Evolutionary conservation across 2,888 invertebrate genomes (phyloP), one percentile per base, ranked within the genome.

Genomic region (Andrena chrysosceles): DNA sequence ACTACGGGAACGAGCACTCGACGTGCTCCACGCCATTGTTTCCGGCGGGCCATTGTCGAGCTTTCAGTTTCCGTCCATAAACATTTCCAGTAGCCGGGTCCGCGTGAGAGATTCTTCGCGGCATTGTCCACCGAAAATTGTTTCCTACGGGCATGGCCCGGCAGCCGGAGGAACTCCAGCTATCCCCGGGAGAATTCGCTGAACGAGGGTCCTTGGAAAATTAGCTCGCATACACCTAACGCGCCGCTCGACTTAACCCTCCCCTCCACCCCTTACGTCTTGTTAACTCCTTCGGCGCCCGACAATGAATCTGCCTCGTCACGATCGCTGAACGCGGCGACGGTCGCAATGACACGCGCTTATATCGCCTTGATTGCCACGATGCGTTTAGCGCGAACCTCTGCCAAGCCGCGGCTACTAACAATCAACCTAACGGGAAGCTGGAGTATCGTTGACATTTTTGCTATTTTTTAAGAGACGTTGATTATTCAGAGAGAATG

Each of bases 31-130:
- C 81, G 85, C 90, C 88, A 92, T 92, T 92, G 92, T 92, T 90
- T 89, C 84, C 85, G 76, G 63, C 82, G 85, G 81, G 77, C 91
- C 85, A 91, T 90, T 90, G 89, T 90, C 86, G 86, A 86, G 90
- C 90, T 90, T 91, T 90, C 89, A 89, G 90, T 90, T 90, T 91
- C 87, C 90, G 88, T 91, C 90, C 91, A 92, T 92, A 91, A 92
- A 92, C 91, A 92, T 92, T 92, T 91, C 90, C 81, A 87, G 86
- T 87, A 87, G 87, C 85, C 85, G 74, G 85, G 84, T 77, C 84
- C 87, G 84, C 87, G 87, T 78, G 85, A 83, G 87, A 88, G 89
- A 88, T 89, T 91, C 89, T 89, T 87, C 87, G 85, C 88, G 87
- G 87, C 89, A 90, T 91, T 91, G 91, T 90, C 85, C 89, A 84